Conservation (phyloP, 2,888 invertebrate species). For the Apodemia duryi region DNA sequence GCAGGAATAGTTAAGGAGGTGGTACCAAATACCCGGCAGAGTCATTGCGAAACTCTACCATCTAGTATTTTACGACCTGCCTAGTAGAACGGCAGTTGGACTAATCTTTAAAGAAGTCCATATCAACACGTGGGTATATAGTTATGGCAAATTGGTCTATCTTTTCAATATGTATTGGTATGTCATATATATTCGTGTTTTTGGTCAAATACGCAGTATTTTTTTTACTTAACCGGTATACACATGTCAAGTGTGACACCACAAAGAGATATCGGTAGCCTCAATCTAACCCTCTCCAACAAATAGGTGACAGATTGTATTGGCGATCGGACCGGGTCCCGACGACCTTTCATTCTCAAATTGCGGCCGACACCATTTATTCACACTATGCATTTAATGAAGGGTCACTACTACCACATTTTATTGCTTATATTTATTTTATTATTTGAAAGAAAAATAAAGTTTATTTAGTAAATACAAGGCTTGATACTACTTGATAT, state of each 20-base stretch:
- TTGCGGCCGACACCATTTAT: conserved; percentile 1
- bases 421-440: background rate
- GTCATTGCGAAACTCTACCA: too few relatives aligned
- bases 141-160: background rate
- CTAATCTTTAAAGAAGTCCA: too few relatives aligned
- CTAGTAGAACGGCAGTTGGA: too few relatives aligned
- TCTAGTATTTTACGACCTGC: too few relatives aligned
- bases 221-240: background rate
- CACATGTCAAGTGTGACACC: conserved; percentile 2
- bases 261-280: conserved; percentile 5
- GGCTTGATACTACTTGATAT: too few relatives aligned
- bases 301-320: conserved; percentile 13
- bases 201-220: background rate
- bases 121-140: too few relatives aligned
- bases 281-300: conserved; percentile 13
- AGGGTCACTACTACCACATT: background rate
- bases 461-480: too few relatives aligned
- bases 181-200: background rate
- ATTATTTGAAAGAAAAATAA: background rate
- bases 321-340: conserved; percentile 2
- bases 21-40: too few relatives aligned
- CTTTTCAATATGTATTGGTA: background rate
- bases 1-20: too few relatives aligned
- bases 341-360: conserved; percentile 5
- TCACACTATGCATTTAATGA: conserved; percentile 9